phyloP scores from a whole-genome alignment of 2,113 vertebrate species.

The Glaucomys volans region DNA sequence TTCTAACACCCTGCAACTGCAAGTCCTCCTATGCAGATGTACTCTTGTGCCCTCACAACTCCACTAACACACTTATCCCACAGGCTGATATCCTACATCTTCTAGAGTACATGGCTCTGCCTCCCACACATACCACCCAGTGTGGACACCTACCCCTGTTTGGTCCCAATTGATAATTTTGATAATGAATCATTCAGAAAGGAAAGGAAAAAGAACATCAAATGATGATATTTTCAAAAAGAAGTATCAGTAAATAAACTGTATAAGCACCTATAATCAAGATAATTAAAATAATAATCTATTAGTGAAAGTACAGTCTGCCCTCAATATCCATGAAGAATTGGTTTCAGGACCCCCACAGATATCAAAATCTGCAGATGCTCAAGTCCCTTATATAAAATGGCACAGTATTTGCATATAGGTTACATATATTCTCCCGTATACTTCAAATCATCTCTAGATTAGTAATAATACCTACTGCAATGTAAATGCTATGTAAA shows the following conservation, averaged over 20 bases:
- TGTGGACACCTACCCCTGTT: neutral
- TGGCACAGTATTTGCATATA: neutral
- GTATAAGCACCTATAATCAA: constrained; percentile 1
- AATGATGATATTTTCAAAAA: constrained; percentile 15
- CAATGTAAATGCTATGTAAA: neutral
- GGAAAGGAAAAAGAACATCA: neutral
- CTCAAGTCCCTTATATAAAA: neutral
- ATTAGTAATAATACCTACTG: neutral
- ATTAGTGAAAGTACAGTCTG: constrained; percentile 44
- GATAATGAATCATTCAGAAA: constrained; percentile 34
- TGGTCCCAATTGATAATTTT: neutral
- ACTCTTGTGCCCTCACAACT: neutral
- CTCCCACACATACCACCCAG: neutral
- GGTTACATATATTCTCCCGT: neutral
- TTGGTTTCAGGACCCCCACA: neutral
- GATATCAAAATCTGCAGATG: neutral
- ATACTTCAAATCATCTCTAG: neutral
- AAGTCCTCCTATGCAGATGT: neutral
- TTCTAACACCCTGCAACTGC: neutral
- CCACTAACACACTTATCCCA: neutral
- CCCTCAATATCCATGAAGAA: neutral
- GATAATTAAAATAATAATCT: constrained; percentile 42
- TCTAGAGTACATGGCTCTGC: neutral
- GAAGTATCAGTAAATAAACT: constrained; percentile 40
- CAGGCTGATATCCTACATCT: neutral